Evolutionary conservation across 1,140 invertebrate species (phyloP), one percentile per base, ranked within the genome.

Genomic region (Nephotettix cincticeps): DNA sequence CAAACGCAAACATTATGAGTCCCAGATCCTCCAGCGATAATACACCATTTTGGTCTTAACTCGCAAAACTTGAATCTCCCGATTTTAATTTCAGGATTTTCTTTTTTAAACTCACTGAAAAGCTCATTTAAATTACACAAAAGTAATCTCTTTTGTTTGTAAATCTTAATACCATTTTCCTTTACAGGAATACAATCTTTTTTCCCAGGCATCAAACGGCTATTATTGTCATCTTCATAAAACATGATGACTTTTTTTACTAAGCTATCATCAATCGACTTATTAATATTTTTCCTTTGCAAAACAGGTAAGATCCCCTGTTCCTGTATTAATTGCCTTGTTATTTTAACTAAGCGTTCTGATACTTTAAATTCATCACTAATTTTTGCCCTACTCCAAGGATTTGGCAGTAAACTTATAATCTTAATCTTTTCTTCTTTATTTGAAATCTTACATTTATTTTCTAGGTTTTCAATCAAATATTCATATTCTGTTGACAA

Each of bases 141-240:
- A n/a, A n/a, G n/a, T 27, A 74, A 66, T 32, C 70, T 47, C 70
- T 72, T 73, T 71, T 75, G 74, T 27, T 47, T 36, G n/a, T 65
- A 14, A 61, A 56, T 23, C 51, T n/a, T n/a, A n/a, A n/a, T n/a
- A n/a, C n/a, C n/a, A n/a, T n/a, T n/a, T n/a, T n/a, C n/a, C n/a
- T n/a, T 9, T 56, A 56, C 70, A 66, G 69, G 69, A 65, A 75
- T 32, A 64, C 25, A 71, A 66, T 75, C 71, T 40, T 75, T 75
- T 51, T 65, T 73, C 1, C 69, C 71, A 21, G 71, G 73, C 30
- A 36, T 43, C 21, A 67, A 43, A 19, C 32, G 19, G 11, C 30
- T 23, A 29, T 67, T 67, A 14, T 67, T 28, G 23, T 28, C n/a
- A n/a, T n/a, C n/a, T n/a, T n/a, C n/a, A n/a, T n/a, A n/a, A n/a